These are phyloP conservation scores for Benitochromis conjunctus DNA, from an alignment of 2,113 vertebrate genomes.

Conservation along the genomic window DNA sequence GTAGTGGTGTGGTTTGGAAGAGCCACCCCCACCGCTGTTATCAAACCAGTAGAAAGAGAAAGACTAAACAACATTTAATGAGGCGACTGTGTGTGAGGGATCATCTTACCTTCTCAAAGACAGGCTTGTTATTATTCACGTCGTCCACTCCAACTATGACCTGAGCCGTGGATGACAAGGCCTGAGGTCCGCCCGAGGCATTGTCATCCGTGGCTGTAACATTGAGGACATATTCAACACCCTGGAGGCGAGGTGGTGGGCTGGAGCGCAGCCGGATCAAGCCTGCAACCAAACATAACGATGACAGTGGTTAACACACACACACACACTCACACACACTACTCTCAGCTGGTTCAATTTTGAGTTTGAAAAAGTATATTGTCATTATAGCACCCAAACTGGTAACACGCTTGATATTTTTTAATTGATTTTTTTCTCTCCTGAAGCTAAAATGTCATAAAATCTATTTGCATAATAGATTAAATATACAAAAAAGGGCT, in stretches of 20 bases:
- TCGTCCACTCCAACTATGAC: constrained; percentile 83
- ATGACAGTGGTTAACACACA: background rate
- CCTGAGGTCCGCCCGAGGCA: constrained; percentile 76
- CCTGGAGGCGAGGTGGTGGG: constrained; percentile 80
- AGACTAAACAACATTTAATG: background rate
- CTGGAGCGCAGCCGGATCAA: constrained; percentile 83
- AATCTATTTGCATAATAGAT: background rate
- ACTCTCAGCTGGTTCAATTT: background rate
- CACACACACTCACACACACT: background rate
- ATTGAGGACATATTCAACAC: constrained; percentile 82
- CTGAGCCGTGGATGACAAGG: constrained; percentile 78
- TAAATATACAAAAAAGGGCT: background rate
- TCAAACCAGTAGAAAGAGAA: background rate
- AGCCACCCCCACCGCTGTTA: background rate
- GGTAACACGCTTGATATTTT: background rate
- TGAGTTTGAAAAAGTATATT: background rate
- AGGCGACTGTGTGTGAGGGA: background rate
- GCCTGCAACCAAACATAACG: constrained; percentile 66
- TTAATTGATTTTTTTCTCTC: background rate
- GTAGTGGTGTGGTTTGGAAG: background rate
- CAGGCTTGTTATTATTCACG: constrained; percentile 87
- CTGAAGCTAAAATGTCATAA: background rate
- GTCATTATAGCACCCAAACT: background rate
- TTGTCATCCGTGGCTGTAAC: constrained; percentile 86
- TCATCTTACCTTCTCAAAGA: constrained; percentile 82